These are phyloP conservation scores for Microdon myrmicae DNA, from an alignment of 2,888 invertebrate genomes.

Conservation along the genomic window DNA sequence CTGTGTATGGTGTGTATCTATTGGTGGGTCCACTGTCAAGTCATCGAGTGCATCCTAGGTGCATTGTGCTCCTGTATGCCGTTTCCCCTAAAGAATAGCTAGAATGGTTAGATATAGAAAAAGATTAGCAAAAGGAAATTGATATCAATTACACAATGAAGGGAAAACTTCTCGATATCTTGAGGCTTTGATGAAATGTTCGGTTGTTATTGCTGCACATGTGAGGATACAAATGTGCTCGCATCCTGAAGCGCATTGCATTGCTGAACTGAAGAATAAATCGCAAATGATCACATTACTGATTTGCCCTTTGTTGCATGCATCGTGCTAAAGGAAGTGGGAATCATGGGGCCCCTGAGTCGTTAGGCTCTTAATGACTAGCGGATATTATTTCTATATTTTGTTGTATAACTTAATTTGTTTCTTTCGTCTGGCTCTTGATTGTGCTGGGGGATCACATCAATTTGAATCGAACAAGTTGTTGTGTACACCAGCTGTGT, in stretches of 20 bases:
- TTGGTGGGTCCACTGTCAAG: slow-evolving; percentile 33
- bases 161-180: slow-evolving; percentile 48
- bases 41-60: slow-evolving; percentile 42
- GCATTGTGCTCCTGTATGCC: slow-evolving; percentile 15
- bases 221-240: slow-evolving; percentile 37
- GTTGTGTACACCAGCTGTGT: too few relatives aligned
- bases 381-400: slow-evolving; percentile 51
- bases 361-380: slow-evolving; percentile 43
- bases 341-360: slow-evolving; percentile 46
- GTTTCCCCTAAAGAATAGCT: slow-evolving; percentile 22
- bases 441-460: too few relatives aligned
- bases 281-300: slow-evolving; percentile 51
- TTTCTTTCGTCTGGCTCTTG: too few relatives aligned
- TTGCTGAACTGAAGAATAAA: slow-evolving; percentile 47
- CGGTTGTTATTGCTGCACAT: slow-evolving; percentile 20
- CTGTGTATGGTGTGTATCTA: slow-evolving; percentile 27
- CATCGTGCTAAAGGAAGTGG: slow-evolving; percentile 34
- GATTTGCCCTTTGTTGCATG: slow-evolving; percentile 33
- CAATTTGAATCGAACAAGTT: too few relatives aligned
- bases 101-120: slow-evolving; percentile 28
- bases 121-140: slow-evolving; percentile 50
- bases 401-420: too few relatives aligned
- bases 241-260: slow-evolving; percentile 39
- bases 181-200: slow-evolving; percentile 46
- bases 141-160: slow-evolving; percentile 52